Evolutionary conservation across 2,797 vertebrate species (phyloP).

Genomic region (Tenualosa thibaudeaui): DNA sequence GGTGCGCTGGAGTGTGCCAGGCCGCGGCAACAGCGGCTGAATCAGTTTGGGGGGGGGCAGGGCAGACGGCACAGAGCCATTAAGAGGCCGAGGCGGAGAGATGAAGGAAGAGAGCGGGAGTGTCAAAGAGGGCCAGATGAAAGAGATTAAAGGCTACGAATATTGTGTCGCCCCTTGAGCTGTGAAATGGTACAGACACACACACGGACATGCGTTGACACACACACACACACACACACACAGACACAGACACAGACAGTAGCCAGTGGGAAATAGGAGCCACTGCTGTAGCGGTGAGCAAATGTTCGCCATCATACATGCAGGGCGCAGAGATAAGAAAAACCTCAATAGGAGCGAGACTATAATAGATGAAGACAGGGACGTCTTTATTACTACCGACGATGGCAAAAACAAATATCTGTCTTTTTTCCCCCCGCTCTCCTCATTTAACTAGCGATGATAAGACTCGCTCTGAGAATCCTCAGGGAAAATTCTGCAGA

Average conservation of each 20-base stretch:
- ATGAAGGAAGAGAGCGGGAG: constrained; percentile 46
- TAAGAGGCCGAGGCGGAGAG: constrained; percentile 43
- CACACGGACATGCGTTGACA: neutral
- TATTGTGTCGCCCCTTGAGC: constrained; percentile 46
- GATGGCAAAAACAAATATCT: constrained; percentile 55
- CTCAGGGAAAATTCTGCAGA: constrained; percentile 18
- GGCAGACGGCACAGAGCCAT: constrained; percentile 33
- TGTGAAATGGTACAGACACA: constrained; percentile 42
- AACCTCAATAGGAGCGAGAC: neutral
- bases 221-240: constrained; percentile 22
- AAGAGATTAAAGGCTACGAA: constrained; percentile 44
- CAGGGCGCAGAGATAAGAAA: neutral
- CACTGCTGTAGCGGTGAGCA: neutral
- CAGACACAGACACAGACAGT: constrained; percentile 33
- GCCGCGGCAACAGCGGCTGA: neutral
- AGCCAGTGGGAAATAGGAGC: neutral
- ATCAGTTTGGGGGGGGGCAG: neutral
- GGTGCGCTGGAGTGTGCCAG: neutral
- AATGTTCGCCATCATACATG: neutral
- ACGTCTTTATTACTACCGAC: neutral
- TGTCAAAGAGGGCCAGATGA: constrained; percentile 26
- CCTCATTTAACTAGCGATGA: constrained; percentile 28
- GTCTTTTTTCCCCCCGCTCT: neutral
- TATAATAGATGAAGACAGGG: neutral
- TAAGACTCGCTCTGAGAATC: neutral